A percentile compares a stretch with the other conserved stretches of the same genome.
These are phyloP conservation scores for Aphelocoma coerulescens DNA, from an alignment of 2,113 vertebrate species.

Conservation along the genomic window DNA sequence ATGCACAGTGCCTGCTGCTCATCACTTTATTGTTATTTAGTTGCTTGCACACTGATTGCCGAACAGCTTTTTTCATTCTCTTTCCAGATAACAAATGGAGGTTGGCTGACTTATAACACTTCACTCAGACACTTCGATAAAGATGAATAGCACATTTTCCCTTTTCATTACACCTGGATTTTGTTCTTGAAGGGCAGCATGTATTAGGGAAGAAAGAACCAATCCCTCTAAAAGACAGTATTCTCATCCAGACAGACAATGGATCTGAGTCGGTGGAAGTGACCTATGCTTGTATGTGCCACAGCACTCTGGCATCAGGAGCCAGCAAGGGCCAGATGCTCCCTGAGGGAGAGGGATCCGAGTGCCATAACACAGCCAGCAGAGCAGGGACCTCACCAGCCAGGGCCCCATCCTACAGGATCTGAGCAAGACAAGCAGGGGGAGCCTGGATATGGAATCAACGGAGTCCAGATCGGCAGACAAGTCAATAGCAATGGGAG, in stretches of 20 bases:
- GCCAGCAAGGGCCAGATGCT: not conserved
- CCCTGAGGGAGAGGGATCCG: fast-evolving
- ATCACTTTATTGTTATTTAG: not conserved
- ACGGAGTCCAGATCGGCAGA: not conserved
- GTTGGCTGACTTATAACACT: not conserved
- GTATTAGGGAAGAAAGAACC: not conserved
- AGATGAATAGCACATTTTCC: not conserved
- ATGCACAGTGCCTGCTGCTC: not conserved
- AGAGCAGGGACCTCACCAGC: not conserved
- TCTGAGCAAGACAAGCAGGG: not conserved
- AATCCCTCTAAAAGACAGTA: not conserved
- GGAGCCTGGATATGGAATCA: not conserved
- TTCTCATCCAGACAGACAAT: not conserved
- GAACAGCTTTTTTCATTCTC: not conserved
- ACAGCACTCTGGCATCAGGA: not conserved
- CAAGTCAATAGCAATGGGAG: not conserved
- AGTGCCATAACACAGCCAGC: not conserved
- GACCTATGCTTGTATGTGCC: not conserved
- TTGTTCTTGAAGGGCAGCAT: not conserved
- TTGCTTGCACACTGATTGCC: not conserved
- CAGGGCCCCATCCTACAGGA: not conserved
- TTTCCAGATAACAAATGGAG: not conserved
- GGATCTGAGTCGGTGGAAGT: not conserved
- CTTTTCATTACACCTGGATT: not conserved
- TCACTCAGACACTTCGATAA: not conserved